Evolutionary conservation across 2,113 vertebrate genomes (phyloP).

Genomic region (Pomatostomus ruficeps): DNA sequence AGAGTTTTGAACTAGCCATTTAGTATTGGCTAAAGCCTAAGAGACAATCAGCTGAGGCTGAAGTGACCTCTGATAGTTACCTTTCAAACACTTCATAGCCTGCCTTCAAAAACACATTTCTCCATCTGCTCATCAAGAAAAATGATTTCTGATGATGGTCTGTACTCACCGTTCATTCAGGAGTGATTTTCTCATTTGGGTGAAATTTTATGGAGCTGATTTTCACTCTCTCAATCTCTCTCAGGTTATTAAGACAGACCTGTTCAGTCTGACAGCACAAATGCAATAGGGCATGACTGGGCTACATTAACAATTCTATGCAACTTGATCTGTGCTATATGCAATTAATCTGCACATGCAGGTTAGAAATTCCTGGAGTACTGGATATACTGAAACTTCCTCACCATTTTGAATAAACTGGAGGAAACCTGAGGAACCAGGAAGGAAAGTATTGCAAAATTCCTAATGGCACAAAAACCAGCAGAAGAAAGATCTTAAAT

Average conservation of each 20-base stretch:
- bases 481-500: background rate
- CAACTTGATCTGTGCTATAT: background rate
- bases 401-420: background rate
- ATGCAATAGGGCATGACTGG: background rate
- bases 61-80: conserved; percentile 33
- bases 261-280: background rate
- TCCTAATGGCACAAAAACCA: background rate
- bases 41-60: background rate
- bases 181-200: conserved; percentile 38
- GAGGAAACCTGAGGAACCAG: background rate
- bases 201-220: background rate
- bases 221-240: background rate
- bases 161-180: background rate
- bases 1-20: background rate
- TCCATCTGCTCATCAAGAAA: conserved; percentile 31
- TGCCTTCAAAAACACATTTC: conserved; percentile 16
- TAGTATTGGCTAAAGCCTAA: background rate
- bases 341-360: background rate
- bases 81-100: conserved; percentile 25
- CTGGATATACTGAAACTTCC: background rate
- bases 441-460: background rate
- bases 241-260: background rate
- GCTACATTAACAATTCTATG: background rate
- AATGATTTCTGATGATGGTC: conserved; percentile 48
- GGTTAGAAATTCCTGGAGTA: background rate